phyloP scores from a whole-genome alignment of 2,797 vertebrate genomes.

The Poeciliopsis infans region DNA sequence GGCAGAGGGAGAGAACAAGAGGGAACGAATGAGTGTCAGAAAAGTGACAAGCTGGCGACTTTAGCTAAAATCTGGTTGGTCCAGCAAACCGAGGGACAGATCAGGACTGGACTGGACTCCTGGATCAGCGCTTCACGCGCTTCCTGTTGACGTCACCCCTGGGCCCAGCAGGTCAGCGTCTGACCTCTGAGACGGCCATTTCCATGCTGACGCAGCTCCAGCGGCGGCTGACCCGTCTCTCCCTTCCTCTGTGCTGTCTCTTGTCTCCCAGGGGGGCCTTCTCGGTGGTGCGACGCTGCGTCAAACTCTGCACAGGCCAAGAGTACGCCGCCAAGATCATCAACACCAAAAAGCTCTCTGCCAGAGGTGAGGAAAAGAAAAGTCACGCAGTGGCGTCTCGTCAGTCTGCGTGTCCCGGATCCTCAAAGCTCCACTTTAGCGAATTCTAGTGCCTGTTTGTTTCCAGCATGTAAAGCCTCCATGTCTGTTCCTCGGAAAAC shows the following conservation, averaged over 20 bases:
- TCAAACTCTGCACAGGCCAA: slow-evolving; percentile 95
- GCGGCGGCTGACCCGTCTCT: slow-evolving; percentile 44
- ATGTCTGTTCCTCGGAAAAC: slow-evolving; percentile 48
- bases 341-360: slow-evolving; percentile 98
- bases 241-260: slow-evolving; percentile 36
- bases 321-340: slow-evolving; percentile 97
- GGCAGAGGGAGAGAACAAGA: neutral
- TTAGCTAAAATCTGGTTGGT: neutral
- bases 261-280: slow-evolving; percentile 89
- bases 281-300: slow-evolving; percentile 95
- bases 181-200: slow-evolving; percentile 26
- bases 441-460: slow-evolving; percentile 61
- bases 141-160: neutral
- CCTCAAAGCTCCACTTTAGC: slow-evolving; percentile 53
- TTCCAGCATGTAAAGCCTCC: slow-evolving; percentile 46
- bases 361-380: slow-evolving; percentile 86
- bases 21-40: neutral
- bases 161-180: neutral
- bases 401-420: slow-evolving; percentile 49
- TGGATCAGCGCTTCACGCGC: neutral
- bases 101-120: neutral
- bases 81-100: neutral
- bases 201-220: slow-evolving; percentile 56
- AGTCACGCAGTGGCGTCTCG: slow-evolving; percentile 26
- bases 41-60: neutral